A percentile compares a stretch with the other conserved stretches of the same genome.
phyloP scores from a whole-genome alignment of 2,888 invertebrate species.

The Drosophila fungiperda region DNA sequence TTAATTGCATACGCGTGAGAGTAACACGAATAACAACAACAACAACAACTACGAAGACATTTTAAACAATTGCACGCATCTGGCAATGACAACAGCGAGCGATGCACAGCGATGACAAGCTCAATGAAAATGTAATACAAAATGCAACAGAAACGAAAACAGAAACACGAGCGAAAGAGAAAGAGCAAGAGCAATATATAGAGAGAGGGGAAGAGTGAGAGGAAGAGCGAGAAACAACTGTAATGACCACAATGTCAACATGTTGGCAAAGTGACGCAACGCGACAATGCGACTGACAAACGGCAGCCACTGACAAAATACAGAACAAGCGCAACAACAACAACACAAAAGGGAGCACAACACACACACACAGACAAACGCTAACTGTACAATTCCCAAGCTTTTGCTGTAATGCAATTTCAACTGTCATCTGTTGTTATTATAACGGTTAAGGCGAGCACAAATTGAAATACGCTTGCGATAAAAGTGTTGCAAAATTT shows the following conservation, averaged over 20 bases:
- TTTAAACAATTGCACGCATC: constrained; percentile 35
- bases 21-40: constrained; percentile 11
- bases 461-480: not conserved
- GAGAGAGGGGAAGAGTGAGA: not conserved
- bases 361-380: not conserved
- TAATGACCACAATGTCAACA: constrained; percentile 48
- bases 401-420: constrained; percentile 15
- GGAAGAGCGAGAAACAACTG: constrained; percentile 22
- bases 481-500: not conserved
- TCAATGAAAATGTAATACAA: constrained; percentile 46
- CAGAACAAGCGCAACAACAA: constrained; percentile 1
- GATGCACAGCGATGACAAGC: constrained; percentile 25
- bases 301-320: constrained; percentile 9
- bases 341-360: constrained; percentile 14
- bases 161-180: constrained; percentile 18
- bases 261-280: constrained; percentile 12
- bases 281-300: constrained; percentile 20
- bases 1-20: constrained; percentile 53
- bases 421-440: not conserved
- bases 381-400: constrained; percentile 13
- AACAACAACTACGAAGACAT: constrained; percentile 11
- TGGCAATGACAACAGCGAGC: constrained; percentile 28
- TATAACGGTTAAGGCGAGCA: not conserved
- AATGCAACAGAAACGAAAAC: constrained; percentile 23
- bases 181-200: not conserved